These are phyloP conservation scores for Lampris megalopsis DNA, from an alignment of 2,113 vertebrate species.

Conservation along the genomic window DNA sequence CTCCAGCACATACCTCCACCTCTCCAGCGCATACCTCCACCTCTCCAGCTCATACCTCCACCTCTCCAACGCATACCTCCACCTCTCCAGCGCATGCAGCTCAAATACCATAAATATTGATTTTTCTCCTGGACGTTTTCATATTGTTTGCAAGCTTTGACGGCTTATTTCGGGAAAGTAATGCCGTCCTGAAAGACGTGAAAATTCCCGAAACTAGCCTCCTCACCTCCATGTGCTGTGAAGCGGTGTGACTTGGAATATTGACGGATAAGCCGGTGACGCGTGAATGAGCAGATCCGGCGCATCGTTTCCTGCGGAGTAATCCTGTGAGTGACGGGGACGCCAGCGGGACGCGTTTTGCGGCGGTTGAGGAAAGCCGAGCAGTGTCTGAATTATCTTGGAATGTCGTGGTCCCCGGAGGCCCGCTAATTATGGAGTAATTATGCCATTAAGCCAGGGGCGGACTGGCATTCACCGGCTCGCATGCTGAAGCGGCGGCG, in stretches of 20 bases:
- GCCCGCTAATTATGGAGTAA: slow-evolving; percentile 40
- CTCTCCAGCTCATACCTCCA: too few species aligned
- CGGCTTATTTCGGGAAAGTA: too few species aligned
- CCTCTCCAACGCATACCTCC: too few species aligned
- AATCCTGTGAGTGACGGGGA: neutral
- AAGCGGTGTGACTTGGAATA: neutral
- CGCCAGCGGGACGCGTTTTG: slow-evolving; percentile 32
- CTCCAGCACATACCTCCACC: too few species aligned
- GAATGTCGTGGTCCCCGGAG: slow-evolving; percentile 27
- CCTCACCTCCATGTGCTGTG: neutral
- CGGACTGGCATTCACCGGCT: slow-evolving; percentile 28
- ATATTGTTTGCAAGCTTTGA: too few species aligned
- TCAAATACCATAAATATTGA: too few species aligned
- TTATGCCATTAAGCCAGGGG: slow-evolving; percentile 31
- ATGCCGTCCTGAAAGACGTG: too few species aligned
- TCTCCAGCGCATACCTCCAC: too few species aligned
- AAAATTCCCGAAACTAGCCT: too few species aligned
- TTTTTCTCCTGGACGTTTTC: too few species aligned
- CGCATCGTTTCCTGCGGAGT: neutral
- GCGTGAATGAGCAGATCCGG: neutral
- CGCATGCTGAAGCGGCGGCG: slow-evolving; percentile 17
- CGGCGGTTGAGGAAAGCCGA: slow-evolving; percentile 7
- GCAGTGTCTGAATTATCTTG: slow-evolving; percentile 23
- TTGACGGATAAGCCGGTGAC: neutral
- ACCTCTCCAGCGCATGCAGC: too few species aligned